These are phyloP conservation scores for Hylaeus volcanicus DNA, from an alignment of 1,140 invertebrate genomes.

Conservation along the genomic window DNA sequence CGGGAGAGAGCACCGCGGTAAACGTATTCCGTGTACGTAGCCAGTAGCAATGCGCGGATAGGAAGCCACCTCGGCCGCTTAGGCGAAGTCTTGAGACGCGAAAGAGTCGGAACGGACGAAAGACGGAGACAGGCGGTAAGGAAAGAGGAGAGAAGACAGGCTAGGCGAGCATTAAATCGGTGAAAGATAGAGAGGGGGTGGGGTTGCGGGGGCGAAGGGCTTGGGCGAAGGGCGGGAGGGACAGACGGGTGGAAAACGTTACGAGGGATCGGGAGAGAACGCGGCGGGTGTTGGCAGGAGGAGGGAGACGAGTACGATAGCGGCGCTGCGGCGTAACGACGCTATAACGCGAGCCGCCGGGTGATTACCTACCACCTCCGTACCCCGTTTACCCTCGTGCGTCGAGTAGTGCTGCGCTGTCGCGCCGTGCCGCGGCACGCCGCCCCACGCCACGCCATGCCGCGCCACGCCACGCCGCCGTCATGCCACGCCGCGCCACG, in stretches of 20 bases:
- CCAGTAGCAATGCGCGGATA: conserved; percentile 13
- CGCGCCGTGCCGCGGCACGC: not conserved
- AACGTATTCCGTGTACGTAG: not conserved
- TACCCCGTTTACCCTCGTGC: conserved; percentile 56
- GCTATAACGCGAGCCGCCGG: conserved; percentile 77
- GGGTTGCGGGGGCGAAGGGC: conserved; percentile 39
- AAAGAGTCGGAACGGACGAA: conserved; percentile 36
- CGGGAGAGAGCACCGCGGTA: not conserved
- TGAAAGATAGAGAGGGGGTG: conserved; percentile 48
- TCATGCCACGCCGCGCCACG: conserved; percentile 15
- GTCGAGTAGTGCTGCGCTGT: conserved; percentile 49
- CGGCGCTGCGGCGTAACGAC: conserved; percentile 75
- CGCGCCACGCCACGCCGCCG: not conserved
- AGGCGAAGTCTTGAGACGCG: not conserved
- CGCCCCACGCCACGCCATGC: not conserved
- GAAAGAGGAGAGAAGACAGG: conserved; percentile 24
- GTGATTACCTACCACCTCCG: conserved; percentile 77
- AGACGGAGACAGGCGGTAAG: conserved; percentile 38
- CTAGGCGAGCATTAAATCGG: conserved; percentile 57
- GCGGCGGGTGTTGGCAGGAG: conserved; percentile 52
- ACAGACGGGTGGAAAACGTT: conserved; percentile 46
- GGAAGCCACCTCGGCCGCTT: conserved; percentile 25
- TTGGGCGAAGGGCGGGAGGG: conserved; percentile 38
- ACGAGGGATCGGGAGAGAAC: conserved; percentile 51
- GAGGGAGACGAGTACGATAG: conserved; percentile 65